Percentiles rank a stretch among this genome's conserved stretches.
phyloP scores from a whole-genome alignment of 2,113 vertebrate species.

The Mustelus asterias region DNA sequence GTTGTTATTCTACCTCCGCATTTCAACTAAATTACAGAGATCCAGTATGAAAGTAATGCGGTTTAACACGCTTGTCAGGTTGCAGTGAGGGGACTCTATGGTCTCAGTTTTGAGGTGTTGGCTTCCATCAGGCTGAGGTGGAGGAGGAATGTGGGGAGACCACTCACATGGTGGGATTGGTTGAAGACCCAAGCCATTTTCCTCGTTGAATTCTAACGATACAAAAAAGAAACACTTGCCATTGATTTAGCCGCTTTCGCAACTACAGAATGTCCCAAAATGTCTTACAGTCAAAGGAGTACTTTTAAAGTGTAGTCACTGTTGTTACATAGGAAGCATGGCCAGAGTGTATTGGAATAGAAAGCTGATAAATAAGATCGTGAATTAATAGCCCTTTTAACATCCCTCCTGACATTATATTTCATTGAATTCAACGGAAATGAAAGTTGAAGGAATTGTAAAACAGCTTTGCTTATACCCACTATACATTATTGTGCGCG shows the following conservation, averaged over 20 bases:
- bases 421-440: background rate
- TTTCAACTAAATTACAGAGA: background rate
- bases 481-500: background rate
- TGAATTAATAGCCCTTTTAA: background rate
- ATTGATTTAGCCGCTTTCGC: background rate
- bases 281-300: background rate
- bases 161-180: background rate
- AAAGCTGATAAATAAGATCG: background rate
- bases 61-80: background rate
- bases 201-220: background rate
- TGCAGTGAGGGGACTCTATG: background rate
- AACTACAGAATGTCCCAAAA: background rate
- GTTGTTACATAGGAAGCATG: background rate
- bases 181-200: background rate
- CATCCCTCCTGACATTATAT: background rate
- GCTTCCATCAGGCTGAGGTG: background rate
- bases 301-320: background rate
- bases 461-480: background rate
- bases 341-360: background rate
- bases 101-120: background rate
- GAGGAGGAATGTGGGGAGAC: background rate
- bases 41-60: background rate
- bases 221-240: background rate
- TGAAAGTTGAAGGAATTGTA: background rate
- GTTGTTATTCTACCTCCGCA: background rate